Percentiles rank a stretch among this genome's conserved stretches.
These are phyloP conservation scores for Pipa parva DNA, from an alignment of 2,113 vertebrate species.

Conservation along the genomic window DNA sequence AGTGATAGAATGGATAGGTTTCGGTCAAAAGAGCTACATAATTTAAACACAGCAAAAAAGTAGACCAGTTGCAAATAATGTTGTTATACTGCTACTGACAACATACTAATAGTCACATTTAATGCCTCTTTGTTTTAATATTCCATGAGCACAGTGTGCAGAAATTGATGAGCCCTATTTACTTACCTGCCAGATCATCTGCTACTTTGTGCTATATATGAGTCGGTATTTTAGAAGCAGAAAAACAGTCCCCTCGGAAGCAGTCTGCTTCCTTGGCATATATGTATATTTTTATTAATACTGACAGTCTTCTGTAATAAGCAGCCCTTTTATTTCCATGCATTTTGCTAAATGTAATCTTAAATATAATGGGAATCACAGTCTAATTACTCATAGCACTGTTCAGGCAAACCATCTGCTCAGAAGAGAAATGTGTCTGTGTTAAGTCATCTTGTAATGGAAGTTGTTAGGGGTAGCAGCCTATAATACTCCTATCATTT, in stretches of 20 bases:
- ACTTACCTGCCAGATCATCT: no score
- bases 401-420: slow-evolving; percentile 31
- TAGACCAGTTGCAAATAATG: no score
- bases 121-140: no score
- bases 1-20: no score
- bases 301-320: slow-evolving; percentile 30
- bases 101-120: no score
- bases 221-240: no score
- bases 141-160: no score
- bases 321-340: slow-evolving; percentile 21
- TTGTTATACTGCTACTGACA: no score
- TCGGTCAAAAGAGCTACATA: no score
- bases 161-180: no score
- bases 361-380: slow-evolving; percentile 39
- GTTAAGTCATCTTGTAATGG: slow-evolving; percentile 21
- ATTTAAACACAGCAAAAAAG: no score
- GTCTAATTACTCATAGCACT: slow-evolving; percentile 28
- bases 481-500: neutral
- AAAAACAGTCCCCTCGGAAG: slow-evolving; percentile 6
- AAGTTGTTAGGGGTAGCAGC: slow-evolving; percentile 4
- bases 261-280: neutral
- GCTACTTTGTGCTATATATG: no score
- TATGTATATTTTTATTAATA: slow-evolving; percentile 21
- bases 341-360: slow-evolving; percentile 31
- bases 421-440: slow-evolving; percentile 8